Conservation (phyloP, 2,797 vertebrate species). For the Trematomus bernacchii region DNA sequence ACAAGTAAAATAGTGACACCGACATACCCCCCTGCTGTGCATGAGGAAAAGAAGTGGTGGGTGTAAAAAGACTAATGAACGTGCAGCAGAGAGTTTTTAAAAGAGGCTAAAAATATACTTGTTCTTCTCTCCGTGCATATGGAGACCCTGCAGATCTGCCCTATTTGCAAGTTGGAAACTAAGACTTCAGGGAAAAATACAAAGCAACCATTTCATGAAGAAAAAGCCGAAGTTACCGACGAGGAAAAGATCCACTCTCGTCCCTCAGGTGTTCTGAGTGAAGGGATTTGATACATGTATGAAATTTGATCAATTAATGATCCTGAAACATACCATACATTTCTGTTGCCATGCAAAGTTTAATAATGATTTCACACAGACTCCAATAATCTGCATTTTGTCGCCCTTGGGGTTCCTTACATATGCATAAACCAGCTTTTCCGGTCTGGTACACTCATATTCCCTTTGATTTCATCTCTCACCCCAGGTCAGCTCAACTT, state of each 20-base stretch:
- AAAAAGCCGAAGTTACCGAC: not conserved
- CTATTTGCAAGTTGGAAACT: conserved; percentile 13
- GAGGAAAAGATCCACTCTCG: not conserved
- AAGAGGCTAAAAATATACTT: conserved; percentile 33
- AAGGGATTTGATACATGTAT: not conserved
- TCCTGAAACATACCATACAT: not conserved
- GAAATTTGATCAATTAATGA: not conserved
- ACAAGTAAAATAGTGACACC: not conserved
- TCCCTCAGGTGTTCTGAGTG: not conserved
- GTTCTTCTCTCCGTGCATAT: not conserved
- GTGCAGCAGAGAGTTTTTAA: conserved; percentile 5
- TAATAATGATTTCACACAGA: not conserved
- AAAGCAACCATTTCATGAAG: not conserved
- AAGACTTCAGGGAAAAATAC: not conserved
- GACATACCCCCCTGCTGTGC: conserved; percentile 1
- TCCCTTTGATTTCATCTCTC: conserved; percentile 6
- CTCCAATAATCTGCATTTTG: not conserved
- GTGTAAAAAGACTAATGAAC: conserved; percentile 5
- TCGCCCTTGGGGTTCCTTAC: not conserved
- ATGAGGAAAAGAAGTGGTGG: not conserved
- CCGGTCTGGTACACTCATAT: not conserved
- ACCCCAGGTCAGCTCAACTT: not conserved
- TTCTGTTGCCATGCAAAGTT: not conserved
- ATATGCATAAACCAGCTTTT: not conserved
- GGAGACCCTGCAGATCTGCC: conserved; percentile 29